Conservation (phyloP, 2,888 invertebrate species). For the Bembecia ichneumoniformis region DNA sequence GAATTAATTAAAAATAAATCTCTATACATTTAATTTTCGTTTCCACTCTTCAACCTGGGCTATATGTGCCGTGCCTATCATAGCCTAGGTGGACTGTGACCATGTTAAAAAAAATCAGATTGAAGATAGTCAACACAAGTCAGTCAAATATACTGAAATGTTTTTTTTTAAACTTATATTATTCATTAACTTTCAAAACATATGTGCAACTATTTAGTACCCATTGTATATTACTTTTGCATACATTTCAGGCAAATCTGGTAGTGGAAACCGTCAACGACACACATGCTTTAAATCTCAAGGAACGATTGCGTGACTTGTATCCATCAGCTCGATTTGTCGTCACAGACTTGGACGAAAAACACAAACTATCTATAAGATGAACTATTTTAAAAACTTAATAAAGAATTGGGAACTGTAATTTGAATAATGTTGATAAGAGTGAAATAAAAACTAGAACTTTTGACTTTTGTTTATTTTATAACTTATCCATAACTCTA, state of each 20-base stretch:
- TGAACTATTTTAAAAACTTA: constrained; percentile 5
- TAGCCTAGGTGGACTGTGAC: no score
- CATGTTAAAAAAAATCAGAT: no score
- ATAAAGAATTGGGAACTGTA: background rate
- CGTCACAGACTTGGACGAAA: constrained; percentile 39
- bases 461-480: constrained; percentile 47
- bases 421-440: background rate
- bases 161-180: no score
- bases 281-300: constrained; percentile 43
- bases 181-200: no score
- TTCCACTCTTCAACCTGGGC: no score
- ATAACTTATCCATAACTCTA: constrained; percentile 70
- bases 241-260: constrained; percentile 41
- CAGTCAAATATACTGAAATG: no score
- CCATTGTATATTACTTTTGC: constrained; percentile 7
- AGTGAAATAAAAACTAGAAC: constrained; percentile 12
- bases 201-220: background rate
- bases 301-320: constrained; percentile 37
- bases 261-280: constrained; percentile 58
- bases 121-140: no score
- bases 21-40: no score
- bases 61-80: no score
- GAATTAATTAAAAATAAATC: no score
- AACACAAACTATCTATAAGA: constrained; percentile 22
- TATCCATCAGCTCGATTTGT: constrained; percentile 51